phyloP scores from a whole-genome alignment of 2,113 vertebrate species.

The Entelurus aequoreus region DNA sequence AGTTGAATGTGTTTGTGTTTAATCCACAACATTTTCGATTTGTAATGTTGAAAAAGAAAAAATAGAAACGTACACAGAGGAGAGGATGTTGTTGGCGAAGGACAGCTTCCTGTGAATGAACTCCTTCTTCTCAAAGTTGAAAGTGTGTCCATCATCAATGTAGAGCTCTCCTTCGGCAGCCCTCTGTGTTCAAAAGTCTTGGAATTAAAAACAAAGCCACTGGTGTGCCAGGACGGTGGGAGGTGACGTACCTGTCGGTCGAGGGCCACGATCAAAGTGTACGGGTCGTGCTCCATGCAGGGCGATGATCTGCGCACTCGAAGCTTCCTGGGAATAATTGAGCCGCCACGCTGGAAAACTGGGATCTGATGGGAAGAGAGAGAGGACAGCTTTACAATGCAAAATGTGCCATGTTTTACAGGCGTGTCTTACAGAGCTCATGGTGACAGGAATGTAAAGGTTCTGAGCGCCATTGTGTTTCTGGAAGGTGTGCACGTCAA shows the following conservation, averaged over 20 bases:
- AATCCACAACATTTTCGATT: too few species aligned
- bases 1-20: too few species aligned
- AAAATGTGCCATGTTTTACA: neutral
- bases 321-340: constrained; percentile 81
- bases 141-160: constrained; percentile 84
- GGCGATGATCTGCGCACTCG: constrained; percentile 80
- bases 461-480: constrained; percentile 81
- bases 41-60: too few species aligned
- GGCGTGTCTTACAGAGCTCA: constrained; percentile 63
- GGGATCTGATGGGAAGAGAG: constrained; percentile 72
- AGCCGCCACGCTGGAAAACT: constrained; percentile 85
- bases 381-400: neutral
- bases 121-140: constrained; percentile 75
- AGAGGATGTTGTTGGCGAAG: constrained; percentile 73
- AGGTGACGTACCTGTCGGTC: constrained; percentile 67
- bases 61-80: constrained; percentile 70
- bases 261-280: constrained; percentile 83
- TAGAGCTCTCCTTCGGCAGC: constrained; percentile 82
- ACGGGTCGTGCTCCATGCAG: constrained; percentile 84
- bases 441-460: constrained; percentile 80
- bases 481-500: constrained; percentile 79
- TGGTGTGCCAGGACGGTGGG: neutral
- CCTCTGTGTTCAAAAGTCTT: constrained; percentile 59
- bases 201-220: neutral
- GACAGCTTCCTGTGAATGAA: constrained; percentile 78